Evolutionary conservation across 2,113 vertebrate species (phyloP).

Genomic region (Eolophus roseicapilla): DNA sequence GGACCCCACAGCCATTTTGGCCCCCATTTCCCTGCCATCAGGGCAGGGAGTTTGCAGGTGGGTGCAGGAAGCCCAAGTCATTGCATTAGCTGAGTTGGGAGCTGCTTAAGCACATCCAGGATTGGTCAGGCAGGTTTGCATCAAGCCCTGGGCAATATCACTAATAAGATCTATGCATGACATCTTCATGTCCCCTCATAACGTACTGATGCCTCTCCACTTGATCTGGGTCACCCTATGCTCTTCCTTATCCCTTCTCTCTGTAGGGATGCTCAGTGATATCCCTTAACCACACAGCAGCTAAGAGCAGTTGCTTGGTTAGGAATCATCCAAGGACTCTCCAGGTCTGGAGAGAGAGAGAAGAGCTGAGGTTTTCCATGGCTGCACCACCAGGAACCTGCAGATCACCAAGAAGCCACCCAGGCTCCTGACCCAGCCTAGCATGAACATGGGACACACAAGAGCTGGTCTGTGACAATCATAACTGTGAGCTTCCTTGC

Average conservation of each 20-base stretch:
- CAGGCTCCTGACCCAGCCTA: not conserved
- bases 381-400: not conserved
- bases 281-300: not conserved
- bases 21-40: not conserved
- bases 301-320: not conserved
- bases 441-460: not conserved
- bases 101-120: not conserved
- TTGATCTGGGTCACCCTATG: not conserved
- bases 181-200: not conserved
- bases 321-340: not conserved
- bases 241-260: not conserved
- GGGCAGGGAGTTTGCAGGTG: not conserved
- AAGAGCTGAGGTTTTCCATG: not conserved
- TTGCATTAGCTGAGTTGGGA: not conserved
- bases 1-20: not conserved
- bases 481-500: fast-evolving
- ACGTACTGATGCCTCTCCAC: fast-evolving
- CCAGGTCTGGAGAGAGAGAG: not conserved
- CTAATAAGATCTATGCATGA: not conserved
- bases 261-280: not conserved
- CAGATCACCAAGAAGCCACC: not conserved
- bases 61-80: not conserved
- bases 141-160: not conserved
- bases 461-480: not conserved
- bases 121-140: not conserved